Evolutionary conservation across 2,888 invertebrate species (phyloP).

Genomic region (Cyrtodaria siliqua): DNA sequence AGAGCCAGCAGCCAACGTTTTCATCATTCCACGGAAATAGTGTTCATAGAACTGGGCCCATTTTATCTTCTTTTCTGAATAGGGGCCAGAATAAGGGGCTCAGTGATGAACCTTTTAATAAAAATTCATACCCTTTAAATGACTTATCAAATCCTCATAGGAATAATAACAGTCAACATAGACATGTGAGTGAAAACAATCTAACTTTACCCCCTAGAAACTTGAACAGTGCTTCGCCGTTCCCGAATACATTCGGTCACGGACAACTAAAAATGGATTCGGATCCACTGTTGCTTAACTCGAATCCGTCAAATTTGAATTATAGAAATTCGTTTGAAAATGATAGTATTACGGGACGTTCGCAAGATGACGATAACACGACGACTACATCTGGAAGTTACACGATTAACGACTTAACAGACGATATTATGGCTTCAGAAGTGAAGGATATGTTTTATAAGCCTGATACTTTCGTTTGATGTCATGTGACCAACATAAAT

Average conservation of each 20-base stretch:
- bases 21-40: slow-evolving; percentile 61
- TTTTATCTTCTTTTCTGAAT: slow-evolving; percentile 53
- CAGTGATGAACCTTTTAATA: slow-evolving; percentile 32
- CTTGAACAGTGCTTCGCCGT: slow-evolving; percentile 22
- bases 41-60: slow-evolving; percentile 58
- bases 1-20: slow-evolving; percentile 57
- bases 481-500: no score
- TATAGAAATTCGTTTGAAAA: slow-evolving; percentile 50
- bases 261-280: slow-evolving; percentile 34
- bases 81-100: slow-evolving; percentile 34
- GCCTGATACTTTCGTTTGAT: slow-evolving; percentile 64
- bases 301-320: slow-evolving; percentile 59
- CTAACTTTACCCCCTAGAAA: slow-evolving; percentile 16
- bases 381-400: slow-evolving; percentile 68
- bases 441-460: slow-evolving; percentile 64
- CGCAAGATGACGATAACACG: slow-evolving; percentile 73
- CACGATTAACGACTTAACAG: slow-evolving; percentile 74
- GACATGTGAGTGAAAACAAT: slow-evolving; percentile 31
- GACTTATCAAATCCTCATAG: slow-evolving; percentile 61
- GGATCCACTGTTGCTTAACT: slow-evolving; percentile 41
- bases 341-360: slow-evolving; percentile 42
- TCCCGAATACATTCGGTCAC: slow-evolving; percentile 26
- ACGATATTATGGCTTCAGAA: slow-evolving; percentile 54
- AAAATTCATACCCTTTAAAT: slow-evolving; percentile 52
- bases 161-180: slow-evolving; percentile 26